Percentiles rank a stretch among this genome's conserved stretches.
phyloP scores from a whole-genome alignment of 2,113 vertebrate genomes.

The Speoplatyrhinus poulsoni region DNA sequence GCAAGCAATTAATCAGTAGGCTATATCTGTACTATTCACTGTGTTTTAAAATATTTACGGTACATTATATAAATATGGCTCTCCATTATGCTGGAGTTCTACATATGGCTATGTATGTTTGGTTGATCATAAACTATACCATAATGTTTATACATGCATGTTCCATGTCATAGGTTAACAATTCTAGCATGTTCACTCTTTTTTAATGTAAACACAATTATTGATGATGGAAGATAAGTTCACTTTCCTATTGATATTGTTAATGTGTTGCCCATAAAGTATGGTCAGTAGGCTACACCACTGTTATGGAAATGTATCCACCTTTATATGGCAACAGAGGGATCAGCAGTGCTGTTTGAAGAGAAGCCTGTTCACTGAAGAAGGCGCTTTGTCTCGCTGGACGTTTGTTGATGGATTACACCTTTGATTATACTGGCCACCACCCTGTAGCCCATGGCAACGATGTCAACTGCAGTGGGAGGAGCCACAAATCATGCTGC shows the following conservation, averaged over 20 bases:
- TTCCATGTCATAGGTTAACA: not conserved
- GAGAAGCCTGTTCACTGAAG: slow-evolving; percentile 13
- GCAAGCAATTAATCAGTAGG: not conserved
- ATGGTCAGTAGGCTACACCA: not conserved
- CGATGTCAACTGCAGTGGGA: slow-evolving; percentile 71
- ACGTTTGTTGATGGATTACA: slow-evolving; percentile 23
- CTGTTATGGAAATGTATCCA: not conserved
- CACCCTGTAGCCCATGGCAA: slow-evolving; percentile 76
- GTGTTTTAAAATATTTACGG: not conserved
- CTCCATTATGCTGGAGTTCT: not conserved
- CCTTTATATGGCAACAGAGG: slow-evolving; percentile 2
- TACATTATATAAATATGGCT: too few relatives aligned
- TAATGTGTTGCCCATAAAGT: not conserved
- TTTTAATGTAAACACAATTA: not conserved
- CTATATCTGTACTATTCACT: not conserved
- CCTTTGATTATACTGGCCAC: slow-evolving; percentile 50
- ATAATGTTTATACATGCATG: not conserved
- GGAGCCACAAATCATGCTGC: slow-evolving; percentile 44
- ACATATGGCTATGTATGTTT: not conserved
- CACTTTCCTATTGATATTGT: not conserved
- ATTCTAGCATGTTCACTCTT: not conserved
- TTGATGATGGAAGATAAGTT: not conserved
- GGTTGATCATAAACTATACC: too few relatives aligned
- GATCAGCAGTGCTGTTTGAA: slow-evolving; percentile 6
- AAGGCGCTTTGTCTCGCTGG: slow-evolving; percentile 2